Base-by-base conservation (phyloP, 2,888 invertebrate species). In the Artemia sp. region DNA sequence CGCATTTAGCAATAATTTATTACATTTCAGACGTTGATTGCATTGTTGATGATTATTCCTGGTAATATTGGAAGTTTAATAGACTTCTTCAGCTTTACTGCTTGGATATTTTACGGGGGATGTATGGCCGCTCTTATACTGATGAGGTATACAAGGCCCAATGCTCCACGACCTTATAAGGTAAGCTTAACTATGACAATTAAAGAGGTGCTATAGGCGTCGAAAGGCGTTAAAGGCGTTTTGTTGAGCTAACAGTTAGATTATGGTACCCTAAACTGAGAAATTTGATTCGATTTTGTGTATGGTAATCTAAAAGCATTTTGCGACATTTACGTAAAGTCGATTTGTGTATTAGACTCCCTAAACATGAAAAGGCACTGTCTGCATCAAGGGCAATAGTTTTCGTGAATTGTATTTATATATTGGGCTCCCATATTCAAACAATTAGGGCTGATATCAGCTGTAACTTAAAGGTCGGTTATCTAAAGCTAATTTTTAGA, bases 11-110 rank as follows among this genome's bases (percentile, higher is more conserved):
- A 5, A 38, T 38, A 38, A 38, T 38, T 38, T 38, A 38, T 38
- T 38, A 19, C 24, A n/a, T 81, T 81, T 9, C 80, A 90, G 90
- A 90, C 90, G 68, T 76, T 90, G 75, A 88, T 92, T 77, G 89
- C 91, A 73, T 85, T 89, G 71, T 86, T 90, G 72, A 93, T 95
- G 92, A 91, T 95, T 72, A 80, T 92, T 74, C 90, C 92, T 74
- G 93, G 93, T 72, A 92, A 92, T 75, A 94, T 95, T 75, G 90
- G 90, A 78, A 91, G 90, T 67, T 82, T 95, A 77, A 95, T 95
- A 76, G 94, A 94, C 80, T 95, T 95, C 85, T 95, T 95, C 83
- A 94, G 93, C 77, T 95, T 95, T 81, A 92, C 94, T 70, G 94
- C 93, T 66, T 95, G 95, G 95, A 90, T 95, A 76, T 95, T 95